These are phyloP conservation scores for Glaucomys volans DNA, from an alignment of 2,113 vertebrate species.

Conservation along the genomic window DNA sequence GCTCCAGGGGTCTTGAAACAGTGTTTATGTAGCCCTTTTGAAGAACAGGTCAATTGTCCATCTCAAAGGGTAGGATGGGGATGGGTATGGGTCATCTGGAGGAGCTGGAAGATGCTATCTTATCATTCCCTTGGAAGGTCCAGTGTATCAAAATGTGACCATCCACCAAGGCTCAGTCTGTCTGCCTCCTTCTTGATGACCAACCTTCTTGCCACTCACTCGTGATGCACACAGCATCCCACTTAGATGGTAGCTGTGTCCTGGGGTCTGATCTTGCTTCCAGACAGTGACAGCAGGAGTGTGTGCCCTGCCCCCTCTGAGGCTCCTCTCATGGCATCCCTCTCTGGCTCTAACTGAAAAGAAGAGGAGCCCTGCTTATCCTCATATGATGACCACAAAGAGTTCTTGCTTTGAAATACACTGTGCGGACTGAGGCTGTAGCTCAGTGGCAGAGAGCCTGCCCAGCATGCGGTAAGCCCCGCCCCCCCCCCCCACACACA, in stretches of 20 bases:
- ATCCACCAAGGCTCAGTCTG: not conserved
- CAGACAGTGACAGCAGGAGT: fast-evolving
- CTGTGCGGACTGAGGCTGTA: too few relatives aligned
- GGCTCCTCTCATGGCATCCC: fast-evolving
- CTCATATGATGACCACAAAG: not conserved
- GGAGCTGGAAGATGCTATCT: not conserved
- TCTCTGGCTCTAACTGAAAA: not conserved
- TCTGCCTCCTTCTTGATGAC: not conserved
- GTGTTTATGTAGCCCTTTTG: fast-evolving
- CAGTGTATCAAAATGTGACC: not conserved
- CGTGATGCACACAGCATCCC: fast-evolving
- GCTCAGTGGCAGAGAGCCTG: not conserved
- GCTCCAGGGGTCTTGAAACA: not conserved
- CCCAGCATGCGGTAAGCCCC: not conserved
- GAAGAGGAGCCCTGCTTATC: not conserved
- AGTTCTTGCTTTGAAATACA: not conserved
- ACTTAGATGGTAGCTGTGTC: fast-evolving
- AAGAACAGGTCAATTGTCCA: not conserved
- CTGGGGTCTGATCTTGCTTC: too few relatives aligned
- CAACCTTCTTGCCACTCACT: not conserved
- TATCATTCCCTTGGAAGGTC: not conserved
- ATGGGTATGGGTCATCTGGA: not conserved
- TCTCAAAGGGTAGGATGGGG: not conserved
- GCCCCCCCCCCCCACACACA: not conserved
- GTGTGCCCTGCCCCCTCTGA: fast-evolving